Conservation (phyloP, 2,797 vertebrate species). For the Darevskia mixta region DNA sequence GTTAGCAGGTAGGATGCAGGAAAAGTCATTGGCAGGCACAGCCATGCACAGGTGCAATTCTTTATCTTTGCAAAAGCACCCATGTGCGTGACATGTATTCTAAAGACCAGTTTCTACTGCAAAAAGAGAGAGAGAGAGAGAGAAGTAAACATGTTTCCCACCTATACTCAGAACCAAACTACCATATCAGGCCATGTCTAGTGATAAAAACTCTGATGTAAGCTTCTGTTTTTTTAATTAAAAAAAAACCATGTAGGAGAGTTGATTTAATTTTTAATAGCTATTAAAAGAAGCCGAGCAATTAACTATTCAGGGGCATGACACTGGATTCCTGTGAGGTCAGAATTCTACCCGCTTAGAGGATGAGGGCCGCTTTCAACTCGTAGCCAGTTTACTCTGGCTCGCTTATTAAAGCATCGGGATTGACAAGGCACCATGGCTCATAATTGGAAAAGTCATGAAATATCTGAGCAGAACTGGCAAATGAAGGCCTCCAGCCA, state of each 20-base stretch:
- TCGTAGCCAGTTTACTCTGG: slow-evolving; percentile 65
- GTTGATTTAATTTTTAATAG: slow-evolving; percentile 6
- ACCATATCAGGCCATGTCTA: neutral
- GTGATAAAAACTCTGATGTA: neutral
- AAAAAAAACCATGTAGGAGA: neutral
- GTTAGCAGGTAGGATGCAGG: neutral
- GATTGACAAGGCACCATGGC: slow-evolving; percentile 72
- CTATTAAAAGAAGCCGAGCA: neutral
- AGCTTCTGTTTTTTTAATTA: neutral
- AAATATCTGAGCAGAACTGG: slow-evolving; percentile 75
- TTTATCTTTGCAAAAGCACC: neutral
- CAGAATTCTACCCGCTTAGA: slow-evolving; percentile 50
- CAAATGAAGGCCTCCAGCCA: slow-evolving; percentile 75
- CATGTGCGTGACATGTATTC: neutral
- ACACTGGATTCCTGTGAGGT: neutral
- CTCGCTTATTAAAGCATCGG: slow-evolving; percentile 62
- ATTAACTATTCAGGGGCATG: neutral
- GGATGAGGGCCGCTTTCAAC: slow-evolving; percentile 64
- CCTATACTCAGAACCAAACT: neutral
- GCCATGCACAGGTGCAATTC: neutral
- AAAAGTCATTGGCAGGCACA: neutral
- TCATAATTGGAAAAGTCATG: slow-evolving; percentile 76
- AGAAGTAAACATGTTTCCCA: neutral
- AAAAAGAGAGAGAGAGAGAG: neutral
- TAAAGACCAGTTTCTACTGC: neutral